Conservation (phyloP, 1,140 invertebrate species). For the Lethrus apterus region DNA sequence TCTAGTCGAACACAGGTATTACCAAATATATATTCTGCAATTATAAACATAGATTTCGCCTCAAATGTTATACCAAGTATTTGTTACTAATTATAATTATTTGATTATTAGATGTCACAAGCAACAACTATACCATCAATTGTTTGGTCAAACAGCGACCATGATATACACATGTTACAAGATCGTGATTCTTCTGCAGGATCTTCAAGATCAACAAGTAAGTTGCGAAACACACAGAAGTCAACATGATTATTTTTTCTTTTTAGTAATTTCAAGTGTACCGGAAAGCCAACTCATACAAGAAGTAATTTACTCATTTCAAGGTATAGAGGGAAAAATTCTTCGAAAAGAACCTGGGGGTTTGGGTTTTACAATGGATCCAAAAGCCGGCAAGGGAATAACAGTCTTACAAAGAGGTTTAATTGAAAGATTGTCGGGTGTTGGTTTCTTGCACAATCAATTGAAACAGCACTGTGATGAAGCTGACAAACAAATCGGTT, state of each 20-base stretch:
- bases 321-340: conserved; percentile 72
- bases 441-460: conserved; percentile 80
- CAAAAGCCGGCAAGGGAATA: conserved; percentile 42
- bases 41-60: no score
- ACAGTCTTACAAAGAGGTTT: conserved; percentile 45
- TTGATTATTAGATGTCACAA: conserved; percentile 7
- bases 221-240: no score
- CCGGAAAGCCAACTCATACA: conserved; percentile 51
- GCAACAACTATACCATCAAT: conserved; percentile 10
- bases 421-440: conserved; percentile 67
- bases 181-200: conserved; percentile 3
- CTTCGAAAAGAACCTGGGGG: conserved; percentile 58
- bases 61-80: no score
- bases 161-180: not conserved
- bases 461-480: conserved; percentile 64
- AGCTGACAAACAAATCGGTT: conserved; percentile 51
- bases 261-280: conserved; percentile 11
- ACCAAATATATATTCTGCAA: no score
- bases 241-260: no score
- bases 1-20: conserved; percentile 13
- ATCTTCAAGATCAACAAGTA: conserved; percentile 20
- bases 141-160: conserved; percentile 11
- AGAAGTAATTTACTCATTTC: conserved; percentile 74
- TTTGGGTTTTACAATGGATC: conserved; percentile 61
- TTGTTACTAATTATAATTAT: no score